Evolutionary conservation across 1,140 invertebrate genomes (phyloP), one percentile per base, ranked within the genome.

Genomic region (Drosophila punjabiensis): DNA sequence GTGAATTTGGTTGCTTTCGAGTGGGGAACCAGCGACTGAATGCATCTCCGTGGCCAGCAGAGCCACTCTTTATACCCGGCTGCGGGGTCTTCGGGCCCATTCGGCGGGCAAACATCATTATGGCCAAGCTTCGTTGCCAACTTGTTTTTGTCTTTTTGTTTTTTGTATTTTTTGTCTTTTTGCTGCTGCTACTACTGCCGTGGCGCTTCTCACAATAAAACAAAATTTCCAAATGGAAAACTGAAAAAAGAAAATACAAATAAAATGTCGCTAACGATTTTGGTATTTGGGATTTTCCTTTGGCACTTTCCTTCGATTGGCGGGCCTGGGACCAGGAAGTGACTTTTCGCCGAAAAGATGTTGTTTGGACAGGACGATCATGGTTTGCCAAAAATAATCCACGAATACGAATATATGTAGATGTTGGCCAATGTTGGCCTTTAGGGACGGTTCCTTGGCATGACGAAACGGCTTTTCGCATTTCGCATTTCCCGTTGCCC

Each of bases 11-110:
- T 85, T 92, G 92, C 91, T 91, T 92, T 81, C 92, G 82, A 90
- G 79, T 92, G 87, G 87, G 93, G 83, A 92, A 88, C 82, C 90
- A 91, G 90, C 92, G 91, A 93, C 92, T 93, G 93, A 93, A 92
- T 93, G 93, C 89, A 78, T 89, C 81, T 66, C 75, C 77, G 76
- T 79, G 69, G 87, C 76, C 84, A 81, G 60, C 66, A 64, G 63
- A 60, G 76, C 77, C 75, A 83, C 91, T 90, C 88, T 93, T 93
- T 93, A 93, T 93, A 93, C 81, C 91, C 55, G 69, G 67, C 37
- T 41, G 56, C 33, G 35, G 58, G 41, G 18, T 78, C 58, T 79
- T 79, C 56, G 76, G 64, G 50, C 65, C 50, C 66, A 63, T 62
- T 67, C 62, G 62, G 82, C 62, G 62, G 79, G 64, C 70, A 79